Conservation (phyloP, 2,888 invertebrate species). For the Margaritifera margaritifera region DNA sequence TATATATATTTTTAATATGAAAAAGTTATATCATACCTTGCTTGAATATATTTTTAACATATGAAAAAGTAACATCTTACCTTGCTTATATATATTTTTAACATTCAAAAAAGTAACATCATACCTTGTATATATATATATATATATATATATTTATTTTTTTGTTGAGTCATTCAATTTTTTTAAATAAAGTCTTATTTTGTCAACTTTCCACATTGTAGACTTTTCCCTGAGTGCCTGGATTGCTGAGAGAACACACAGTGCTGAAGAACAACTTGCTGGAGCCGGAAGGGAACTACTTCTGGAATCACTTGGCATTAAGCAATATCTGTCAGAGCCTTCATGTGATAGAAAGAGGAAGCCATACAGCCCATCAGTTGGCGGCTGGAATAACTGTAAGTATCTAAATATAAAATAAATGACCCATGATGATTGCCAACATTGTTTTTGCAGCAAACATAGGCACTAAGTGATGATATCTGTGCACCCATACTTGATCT, state of each 20-base stretch:
- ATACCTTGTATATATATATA: background rate
- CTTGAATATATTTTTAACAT: background rate
- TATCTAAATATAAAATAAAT: background rate
- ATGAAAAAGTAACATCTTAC: too few species aligned
- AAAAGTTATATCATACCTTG: background rate
- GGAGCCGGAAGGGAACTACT: constrained; percentile 31
- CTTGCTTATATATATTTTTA: too few species aligned
- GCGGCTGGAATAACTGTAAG: constrained; percentile 48
- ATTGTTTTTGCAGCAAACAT: too few species aligned
- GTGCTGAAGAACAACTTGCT: constrained; percentile 20
- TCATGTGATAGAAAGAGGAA: constrained; percentile 31
- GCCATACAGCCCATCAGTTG: constrained; percentile 32
- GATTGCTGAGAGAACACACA: constrained; percentile 29
- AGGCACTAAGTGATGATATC: too few species aligned
- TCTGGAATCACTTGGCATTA: constrained; percentile 32
- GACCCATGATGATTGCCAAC: too few species aligned
- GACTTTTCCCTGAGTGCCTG: constrained; percentile 42
- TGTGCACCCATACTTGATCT: too few species aligned
- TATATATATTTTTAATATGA: background rate
- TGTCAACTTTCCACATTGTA: constrained; percentile 5
- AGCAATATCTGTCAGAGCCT: constrained; percentile 18
- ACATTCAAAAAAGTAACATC: background rate
- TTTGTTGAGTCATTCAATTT: too few species aligned
- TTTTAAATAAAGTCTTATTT: background rate
- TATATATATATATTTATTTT: too few species aligned